A percentile compares a stretch with the other conserved stretches of the same genome.
These are phyloP conservation scores for Eustalomyia histrio DNA, from an alignment of 2,888 invertebrate genomes.

Conservation along the genomic window DNA sequence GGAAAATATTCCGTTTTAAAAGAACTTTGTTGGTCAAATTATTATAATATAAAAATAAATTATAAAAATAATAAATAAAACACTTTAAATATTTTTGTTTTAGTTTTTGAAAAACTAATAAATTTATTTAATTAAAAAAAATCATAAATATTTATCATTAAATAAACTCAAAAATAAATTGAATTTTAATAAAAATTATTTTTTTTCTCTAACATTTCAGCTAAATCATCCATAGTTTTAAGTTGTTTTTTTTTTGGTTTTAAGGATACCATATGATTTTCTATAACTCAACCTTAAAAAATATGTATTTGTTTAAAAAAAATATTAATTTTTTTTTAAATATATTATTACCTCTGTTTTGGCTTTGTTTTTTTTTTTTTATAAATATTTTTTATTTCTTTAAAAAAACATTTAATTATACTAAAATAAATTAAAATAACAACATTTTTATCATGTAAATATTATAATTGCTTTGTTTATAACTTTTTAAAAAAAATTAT, in stretches of 20 bases:
- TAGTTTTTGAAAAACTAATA: slow-evolving; percentile 37
- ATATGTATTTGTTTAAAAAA: slow-evolving; percentile 22
- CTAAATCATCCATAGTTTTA: neutral
- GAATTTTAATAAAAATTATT: neutral
- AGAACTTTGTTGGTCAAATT: no score
- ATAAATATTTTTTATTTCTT: slow-evolving; percentile 16
- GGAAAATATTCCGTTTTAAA: no score
- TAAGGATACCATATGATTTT: slow-evolving; percentile 30
- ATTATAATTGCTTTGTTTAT: slow-evolving; percentile 40
- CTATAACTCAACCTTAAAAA: slow-evolving; percentile 40
- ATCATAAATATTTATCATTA: slow-evolving; percentile 27
- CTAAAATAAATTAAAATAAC: slow-evolving; percentile 42
- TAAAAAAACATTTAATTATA: slow-evolving; percentile 39
- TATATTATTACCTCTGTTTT: slow-evolving; percentile 27
- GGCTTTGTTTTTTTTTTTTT: slow-evolving; percentile 17
- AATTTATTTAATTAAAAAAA: slow-evolving; percentile 47
- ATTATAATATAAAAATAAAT: no score
- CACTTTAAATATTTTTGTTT: slow-evolving; percentile 3
- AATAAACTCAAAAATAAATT: slow-evolving; percentile 36
- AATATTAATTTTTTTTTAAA: slow-evolving; percentile 41
- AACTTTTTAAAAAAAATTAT: slow-evolving; percentile 27
- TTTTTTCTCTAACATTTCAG: slow-evolving; percentile 4
- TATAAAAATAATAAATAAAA: neutral
- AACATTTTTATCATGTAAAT: slow-evolving; percentile 31
- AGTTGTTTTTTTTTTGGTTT: slow-evolving; percentile 29